Percentiles rank a stretch among this genome's conserved stretches.
Evolutionary conservation across 2,797 vertebrate species (phyloP).

Genomic region (Coccyzus lansbergi): DNA sequence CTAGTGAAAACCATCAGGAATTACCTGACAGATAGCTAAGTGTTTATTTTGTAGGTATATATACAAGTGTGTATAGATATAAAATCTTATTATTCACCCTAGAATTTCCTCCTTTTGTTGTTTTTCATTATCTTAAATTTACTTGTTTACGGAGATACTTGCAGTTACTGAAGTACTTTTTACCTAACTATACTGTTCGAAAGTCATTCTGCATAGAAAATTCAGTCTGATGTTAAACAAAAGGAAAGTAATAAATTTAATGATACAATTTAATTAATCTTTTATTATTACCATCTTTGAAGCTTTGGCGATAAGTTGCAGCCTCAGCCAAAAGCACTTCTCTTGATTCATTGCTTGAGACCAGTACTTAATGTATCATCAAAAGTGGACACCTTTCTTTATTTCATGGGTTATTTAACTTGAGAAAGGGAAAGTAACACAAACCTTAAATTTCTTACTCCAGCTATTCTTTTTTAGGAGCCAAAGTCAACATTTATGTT

Average conservation of each 20-base stretch:
- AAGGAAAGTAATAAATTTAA: slow-evolving; percentile 73
- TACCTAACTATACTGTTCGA: slow-evolving; percentile 46
- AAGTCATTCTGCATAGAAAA: slow-evolving; percentile 76
- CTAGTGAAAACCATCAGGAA: slow-evolving; percentile 35
- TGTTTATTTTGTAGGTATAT: background rate
- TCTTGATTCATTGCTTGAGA: slow-evolving; percentile 79
- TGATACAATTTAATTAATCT: slow-evolving; percentile 82
- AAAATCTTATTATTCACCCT: slow-evolving; percentile 50
- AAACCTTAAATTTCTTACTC: slow-evolving; percentile 83
- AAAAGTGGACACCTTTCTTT: slow-evolving; percentile 84
- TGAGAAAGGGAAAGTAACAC: slow-evolving; percentile 83
- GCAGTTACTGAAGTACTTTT: slow-evolving; percentile 59
- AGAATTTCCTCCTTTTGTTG: slow-evolving; percentile 59
- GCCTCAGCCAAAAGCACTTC: slow-evolving; percentile 76
- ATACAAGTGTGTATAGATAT: background rate
- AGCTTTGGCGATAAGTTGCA: slow-evolving; percentile 79
- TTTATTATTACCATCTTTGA: slow-evolving; percentile 81
- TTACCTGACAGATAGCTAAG: slow-evolving; percentile 10
- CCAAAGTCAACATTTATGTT: slow-evolving; percentile 86
- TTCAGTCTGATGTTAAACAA: slow-evolving; percentile 70
- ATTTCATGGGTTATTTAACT: slow-evolving; percentile 86
- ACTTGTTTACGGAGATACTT: slow-evolving; percentile 56
- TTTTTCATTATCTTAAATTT: slow-evolving; percentile 56
- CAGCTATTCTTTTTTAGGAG: slow-evolving; percentile 83
- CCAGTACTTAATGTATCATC: slow-evolving; percentile 83